These are phyloP conservation scores for Metellina segmentata DNA, from an alignment of 2,888 invertebrate species.

Conservation along the genomic window DNA sequence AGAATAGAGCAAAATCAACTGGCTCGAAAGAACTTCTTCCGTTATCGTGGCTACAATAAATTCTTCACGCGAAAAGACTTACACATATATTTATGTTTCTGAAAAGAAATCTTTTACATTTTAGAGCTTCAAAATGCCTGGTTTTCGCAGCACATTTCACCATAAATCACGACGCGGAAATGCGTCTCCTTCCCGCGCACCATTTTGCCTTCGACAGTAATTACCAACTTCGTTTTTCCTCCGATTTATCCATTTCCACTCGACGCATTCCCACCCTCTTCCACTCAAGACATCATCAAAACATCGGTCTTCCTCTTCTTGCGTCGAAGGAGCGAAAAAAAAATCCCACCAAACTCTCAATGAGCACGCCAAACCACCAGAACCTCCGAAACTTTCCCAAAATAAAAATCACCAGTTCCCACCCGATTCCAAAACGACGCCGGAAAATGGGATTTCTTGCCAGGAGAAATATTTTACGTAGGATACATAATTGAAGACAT, in stretches of 20 bases:
- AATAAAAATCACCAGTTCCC: neutral
- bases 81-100: neutral
- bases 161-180: slow-evolving; percentile 36
- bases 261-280: neutral
- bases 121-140: neutral
- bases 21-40: neutral
- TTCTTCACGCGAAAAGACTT: neutral
- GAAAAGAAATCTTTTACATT: neutral
- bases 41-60: neutral
- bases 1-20: too few relatives aligned
- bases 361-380: neutral
- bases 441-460: slow-evolving; percentile 54
- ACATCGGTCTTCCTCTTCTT: neutral
- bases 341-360: slow-evolving; percentile 17
- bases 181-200: neutral
- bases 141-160: neutral
- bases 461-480: slow-evolving; percentile 30
- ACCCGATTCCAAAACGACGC: neutral
- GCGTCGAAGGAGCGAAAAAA: neutral
- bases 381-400: neutral
- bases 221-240: slow-evolving; percentile 39
- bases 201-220: slow-evolving; percentile 14
- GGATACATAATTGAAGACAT: slow-evolving; percentile 63
- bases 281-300: neutral
- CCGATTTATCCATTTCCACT: slow-evolving; percentile 5